Base-by-base conservation (phyloP, 2,113 vertebrate species). In the Menidia beryllina region DNA sequence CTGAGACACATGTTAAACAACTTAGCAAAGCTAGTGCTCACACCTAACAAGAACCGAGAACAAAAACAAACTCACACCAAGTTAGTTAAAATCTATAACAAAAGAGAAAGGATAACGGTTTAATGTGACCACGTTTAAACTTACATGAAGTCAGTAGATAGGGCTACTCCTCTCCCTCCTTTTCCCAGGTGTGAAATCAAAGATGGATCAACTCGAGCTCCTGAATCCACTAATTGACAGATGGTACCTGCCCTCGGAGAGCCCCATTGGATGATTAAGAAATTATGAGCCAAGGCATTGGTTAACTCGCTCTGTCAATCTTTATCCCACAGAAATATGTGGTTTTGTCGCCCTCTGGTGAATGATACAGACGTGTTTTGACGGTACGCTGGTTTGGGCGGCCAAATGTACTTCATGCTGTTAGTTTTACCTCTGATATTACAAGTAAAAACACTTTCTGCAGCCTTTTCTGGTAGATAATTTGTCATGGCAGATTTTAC, bases 271-370 rank as follows among this genome's bases (percentile, higher is more conserved):
- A 41, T 24, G n/a, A 47, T 45, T 15, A 34, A 13, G 2, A 0
- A 1, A 17, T 27, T 43, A 14, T 6, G 4, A 25, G 25, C 7
- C 21, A 23, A 7, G n/a, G 0, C 24, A 86, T 83, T 88, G 79
- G 89, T 75, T 67, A 2, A 51, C 17, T 21, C 1, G 3, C 52
- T 12, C 70, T 82, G 81, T 84, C 81, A 69, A 58, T 85, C 83
- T 56, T 57, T 38, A 25, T 19, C 10, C 15, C 1, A 2, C 10
- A 1, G 0, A 7, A 9, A 3, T 14, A 3, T 3, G 19, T 5
- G 6, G 11, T 11, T 69, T 21, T 41, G 56, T 63, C 52, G 39
- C 63, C 71, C 69, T 58, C 79, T 54, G 20, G 25, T 57, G 61
- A 41, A 34, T 27, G 23, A 3, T 1, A 27, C 11, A 19, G 6